Evolutionary conservation across 1,140 invertebrate species (phyloP), one percentile per base, ranked within the genome.

Genomic region (Thaumatotibia leucotreta): DNA sequence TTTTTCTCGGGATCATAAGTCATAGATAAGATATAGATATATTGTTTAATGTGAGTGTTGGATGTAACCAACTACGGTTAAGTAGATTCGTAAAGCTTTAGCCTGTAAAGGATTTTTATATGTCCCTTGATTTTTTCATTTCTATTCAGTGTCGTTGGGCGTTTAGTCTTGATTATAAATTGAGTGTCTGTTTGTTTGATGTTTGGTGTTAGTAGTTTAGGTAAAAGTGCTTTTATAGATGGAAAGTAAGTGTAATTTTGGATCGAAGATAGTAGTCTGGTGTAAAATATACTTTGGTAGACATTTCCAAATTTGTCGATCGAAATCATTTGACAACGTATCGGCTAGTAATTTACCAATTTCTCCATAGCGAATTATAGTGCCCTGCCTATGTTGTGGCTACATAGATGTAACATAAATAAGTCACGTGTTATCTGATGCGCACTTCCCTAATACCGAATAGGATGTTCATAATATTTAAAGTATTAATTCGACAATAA

Each of bases 191-290:
- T 89, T 89, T 77, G 69, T 86, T 89, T 86, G 80, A 83, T 84
- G 87, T 89, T 89, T 82, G 85, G 70, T 89, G 86, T 89, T 77
- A 76, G 86, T 84, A 80, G 77, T 70, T 75, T 87, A 86, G 82
- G 70, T 63, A 67, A 75, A 84, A 88, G 79, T 83, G 86, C 84
- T 89, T 88, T 88, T 83, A 82, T 86, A 85, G 83, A 75, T 65
- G 72, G 73, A 71, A 70, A 65, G 67, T 32, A 35, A 63, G 52
- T 58, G 52, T 58, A 24, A 58, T 14, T 58, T 58, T 24, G 52
- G 14, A 29, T 58, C 17, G 20, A 27, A 6, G 14, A 17, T 58
- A 52, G 23, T 52, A 58, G n/a, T 58, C 52, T 58, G 52, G 23
- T 58, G 24, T 58, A 45, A 58, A 29, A 58, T 23, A 27, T 27